A percentile compares a stretch with the other conserved stretches of the same genome.
Evolutionary conservation across 2,888 invertebrate species (phyloP).

Genomic region (Napeogenes sylphis): DNA sequence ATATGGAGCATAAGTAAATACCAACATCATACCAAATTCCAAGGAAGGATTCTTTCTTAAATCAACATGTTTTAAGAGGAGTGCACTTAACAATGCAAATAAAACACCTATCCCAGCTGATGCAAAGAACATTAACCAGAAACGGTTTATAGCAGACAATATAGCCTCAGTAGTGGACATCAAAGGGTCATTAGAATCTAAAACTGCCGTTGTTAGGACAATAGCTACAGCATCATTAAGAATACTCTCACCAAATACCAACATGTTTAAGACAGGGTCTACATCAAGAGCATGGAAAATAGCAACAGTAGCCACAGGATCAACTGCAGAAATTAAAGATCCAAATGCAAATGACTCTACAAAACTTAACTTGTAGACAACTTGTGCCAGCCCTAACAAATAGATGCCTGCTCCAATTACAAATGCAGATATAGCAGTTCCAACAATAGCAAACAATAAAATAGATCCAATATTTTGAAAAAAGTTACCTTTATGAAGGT

Average conservation of each 20-base stretch:
- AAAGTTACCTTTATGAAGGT: conserved; percentile 97
- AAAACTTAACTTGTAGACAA: conserved; percentile 94
- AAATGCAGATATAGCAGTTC: conserved; percentile 97
- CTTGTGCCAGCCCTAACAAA: conserved; percentile 92
- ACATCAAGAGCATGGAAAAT: conserved; percentile 98
- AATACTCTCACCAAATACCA: conserved; percentile 97
- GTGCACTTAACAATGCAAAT: conserved; percentile 94
- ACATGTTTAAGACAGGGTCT: conserved; percentile 98
- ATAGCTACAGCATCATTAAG: conserved; percentile 99
- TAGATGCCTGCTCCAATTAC: conserved; percentile 98
- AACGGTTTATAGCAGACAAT: conserved; percentile 90
- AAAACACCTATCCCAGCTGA: conserved; percentile 97
- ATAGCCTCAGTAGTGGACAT: conserved; percentile 90
- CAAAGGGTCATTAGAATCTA: conserved; percentile 79
- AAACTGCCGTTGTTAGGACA: conserved; percentile 93
- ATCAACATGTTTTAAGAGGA: conserved; percentile 96
- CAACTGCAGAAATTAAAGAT: conserved; percentile 98
- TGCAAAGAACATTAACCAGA: conserved; percentile 98
- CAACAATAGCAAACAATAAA: conserved; percentile 97
- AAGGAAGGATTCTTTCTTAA: conserved; percentile 97
- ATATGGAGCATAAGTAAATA: conserved; percentile 99
- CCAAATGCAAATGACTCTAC: conserved; percentile 99
- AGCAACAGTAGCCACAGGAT: conserved; percentile 99
- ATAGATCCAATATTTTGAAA: conserved; percentile 99
- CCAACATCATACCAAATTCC: conserved; percentile 98